Base-by-base conservation (phyloP, 1,140 invertebrate species). In the Harlomillsia oculata region DNA sequence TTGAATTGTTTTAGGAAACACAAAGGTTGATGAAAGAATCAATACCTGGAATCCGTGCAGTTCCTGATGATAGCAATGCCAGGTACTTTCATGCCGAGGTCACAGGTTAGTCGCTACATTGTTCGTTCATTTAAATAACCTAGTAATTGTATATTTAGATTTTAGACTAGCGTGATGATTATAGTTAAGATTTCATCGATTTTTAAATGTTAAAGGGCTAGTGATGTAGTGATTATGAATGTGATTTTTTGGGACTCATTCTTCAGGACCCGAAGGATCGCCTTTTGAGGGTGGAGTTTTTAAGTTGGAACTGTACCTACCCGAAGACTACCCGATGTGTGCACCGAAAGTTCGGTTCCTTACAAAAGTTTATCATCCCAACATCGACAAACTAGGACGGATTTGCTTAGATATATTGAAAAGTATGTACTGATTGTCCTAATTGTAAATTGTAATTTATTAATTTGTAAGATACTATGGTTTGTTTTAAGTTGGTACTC, bases 1-100 rank as follows among this genome's bases (percentile, higher is more conserved):
- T 5, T 45, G 5, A n/a, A n/a, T 6, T 45, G 9, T 51, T 37
- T 21, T 59, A 97, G 84, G 97, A 99, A 82, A 99, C 96, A 63
- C 94, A 99, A 75, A 84, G 96, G 70, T 78, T 99, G 73, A 90
- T 98, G 84, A 85, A 89, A 75, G 96, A 99, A 72, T 94, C 94
- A 56, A 94, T 97, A 67, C 89, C 91, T 55, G 94, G 94, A 21
- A 98, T 98, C 56, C 88, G 84, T 71, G 94, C 94, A 43, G 82
- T 89, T 60, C 93, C 94, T 59, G 93, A 97, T 76, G 93, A 97
- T 67, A 82, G 77, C 53, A 98, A 98, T 77, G 92, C 92, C 62
- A 78, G 92, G 70, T 96, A 97, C 80, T 97, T 97, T 75, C 89
- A 97, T 73, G 93, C 97, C 61, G 88, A 92, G 68, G 89, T 97